Evolutionary conservation across 2,888 invertebrate genomes (phyloP).

Genomic region (Amblyjoppa fuscipennis): DNA sequence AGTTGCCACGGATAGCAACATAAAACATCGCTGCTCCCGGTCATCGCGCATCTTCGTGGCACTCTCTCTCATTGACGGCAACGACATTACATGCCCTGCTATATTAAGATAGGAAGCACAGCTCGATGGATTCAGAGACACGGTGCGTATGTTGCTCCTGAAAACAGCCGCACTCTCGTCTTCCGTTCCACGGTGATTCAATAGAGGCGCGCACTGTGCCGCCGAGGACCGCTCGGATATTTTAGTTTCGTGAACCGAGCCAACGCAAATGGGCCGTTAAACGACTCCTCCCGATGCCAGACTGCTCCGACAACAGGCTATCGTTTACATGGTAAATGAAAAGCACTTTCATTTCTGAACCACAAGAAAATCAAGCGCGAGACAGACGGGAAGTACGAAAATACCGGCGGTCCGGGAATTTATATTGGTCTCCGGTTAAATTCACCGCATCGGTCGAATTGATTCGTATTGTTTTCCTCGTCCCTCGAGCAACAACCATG

Average conservation of each 20-base stretch:
- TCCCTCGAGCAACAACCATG: not conserved
- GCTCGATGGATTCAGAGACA: slow-evolving; percentile 49
- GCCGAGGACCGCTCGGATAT: slow-evolving; percentile 28
- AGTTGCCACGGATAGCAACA: slow-evolving; percentile 12
- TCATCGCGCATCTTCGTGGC: not conserved
- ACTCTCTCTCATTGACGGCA: slow-evolving; percentile 22
- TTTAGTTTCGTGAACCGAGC: slow-evolving; percentile 43
- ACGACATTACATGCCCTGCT: slow-evolving; percentile 33
- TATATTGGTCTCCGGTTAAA: not conserved
- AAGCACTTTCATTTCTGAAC: slow-evolving; percentile 42
- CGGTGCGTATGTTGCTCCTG: slow-evolving; percentile 37
- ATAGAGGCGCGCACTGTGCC: not conserved
- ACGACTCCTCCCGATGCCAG: slow-evolving; percentile 11
- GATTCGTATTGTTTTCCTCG: not conserved
- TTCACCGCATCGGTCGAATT: not conserved
- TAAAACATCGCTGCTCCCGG: slow-evolving; percentile 24
- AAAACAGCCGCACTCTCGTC: slow-evolving; percentile 42
- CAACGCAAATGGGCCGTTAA: slow-evolving; percentile 53
- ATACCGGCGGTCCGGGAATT: not conserved
- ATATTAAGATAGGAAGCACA: slow-evolving; percentile 53
- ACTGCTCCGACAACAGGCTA: slow-evolving; percentile 38
- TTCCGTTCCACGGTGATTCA: not conserved
- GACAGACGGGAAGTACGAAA: not conserved
- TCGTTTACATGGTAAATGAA: slow-evolving; percentile 51
- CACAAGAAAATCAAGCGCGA: not conserved